Evolutionary conservation across 2,888 invertebrate genomes (phyloP), one percentile per base, ranked within the genome.

Genomic region (Melanotus villosus): DNA sequence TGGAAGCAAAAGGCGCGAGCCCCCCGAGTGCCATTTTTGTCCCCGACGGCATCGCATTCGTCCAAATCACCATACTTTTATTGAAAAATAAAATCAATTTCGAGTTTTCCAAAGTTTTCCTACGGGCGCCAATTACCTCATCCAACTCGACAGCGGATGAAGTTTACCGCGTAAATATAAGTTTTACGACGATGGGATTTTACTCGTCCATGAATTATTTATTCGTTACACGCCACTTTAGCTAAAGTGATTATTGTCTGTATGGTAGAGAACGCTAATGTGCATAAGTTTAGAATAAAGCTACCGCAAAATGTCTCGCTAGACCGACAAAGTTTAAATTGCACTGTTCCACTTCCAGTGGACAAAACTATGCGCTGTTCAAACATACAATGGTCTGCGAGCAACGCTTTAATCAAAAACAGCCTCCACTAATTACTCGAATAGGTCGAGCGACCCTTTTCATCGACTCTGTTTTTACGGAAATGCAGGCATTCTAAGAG

Each of bases 1-100:
- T 56, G 30, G 65, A 62, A 66, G 66, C 68, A 72, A 72, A 72
- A 68, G 68, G 68, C 70, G 57, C 57, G 43, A 73, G 65, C 60
- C 73, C 70, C 73, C 18, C 26, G 72, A 63, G 73, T 50, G 56
- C 62, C 59, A 68, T 73, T 73, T 50, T 58, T 59, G 65, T 47
- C 65, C 67, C 65, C 68, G 45, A 62, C 41, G 65, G 64, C 59
- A 56, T 54, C 54, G 65, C 59, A 60, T 66, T 58, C 67, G 56
- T 52, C 65, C 64, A 71, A 73, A 71, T 73, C 71, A 62, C 73
- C 60, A 52, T 71, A 67, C 63, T 67, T 73, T 65, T 73, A 73
- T 72, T 70, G 70, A 73, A 72, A 73, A 66, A 65, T 70, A 67
- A 73, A 69, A 68, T 68, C 58, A 58, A 58, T 58, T 58, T 58